Evolutionary conservation across 1,140 invertebrate genomes (phyloP).

Genomic region (Microplitis mediator): DNA sequence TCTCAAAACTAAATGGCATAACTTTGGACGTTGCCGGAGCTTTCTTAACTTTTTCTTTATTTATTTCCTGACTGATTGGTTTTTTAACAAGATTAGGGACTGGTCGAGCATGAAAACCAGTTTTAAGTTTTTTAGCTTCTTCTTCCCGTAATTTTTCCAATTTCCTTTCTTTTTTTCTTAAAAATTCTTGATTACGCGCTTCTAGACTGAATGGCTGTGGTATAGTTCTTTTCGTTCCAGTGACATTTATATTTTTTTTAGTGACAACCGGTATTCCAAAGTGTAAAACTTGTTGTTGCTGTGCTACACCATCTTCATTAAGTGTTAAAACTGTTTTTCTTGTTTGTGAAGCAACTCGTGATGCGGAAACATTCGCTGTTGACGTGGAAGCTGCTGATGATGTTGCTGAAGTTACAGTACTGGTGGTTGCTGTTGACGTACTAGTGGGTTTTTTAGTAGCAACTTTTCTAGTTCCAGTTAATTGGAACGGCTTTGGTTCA

Average conservation of each 20-base stretch:
- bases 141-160: slow-evolving; percentile 54
- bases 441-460: neutral
- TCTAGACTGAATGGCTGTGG: slow-evolving; percentile 66
- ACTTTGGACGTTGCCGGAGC: neutral
- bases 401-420: too few relatives aligned
- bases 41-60: neutral
- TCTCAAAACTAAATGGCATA: slow-evolving; percentile 65
- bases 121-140: slow-evolving; percentile 46
- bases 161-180: slow-evolving; percentile 62
- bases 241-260: slow-evolving; percentile 7
- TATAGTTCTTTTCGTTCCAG: slow-evolving; percentile 40
- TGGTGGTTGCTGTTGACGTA: too few relatives aligned
- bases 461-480: slow-evolving; percentile 38
- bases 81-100: slow-evolving; percentile 44
- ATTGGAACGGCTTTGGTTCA: slow-evolving; percentile 44
- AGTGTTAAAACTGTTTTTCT: slow-evolving; percentile 34
- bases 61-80: neutral
- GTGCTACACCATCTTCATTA: slow-evolving; percentile 36
- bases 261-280: slow-evolving; percentile 49
- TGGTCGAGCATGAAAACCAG: slow-evolving; percentile 60
- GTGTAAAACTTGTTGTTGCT: slow-evolving; percentile 45
- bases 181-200: slow-evolving; percentile 57
- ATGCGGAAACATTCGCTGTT: slow-evolving; percentile 15
- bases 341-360: slow-evolving; percentile 6
- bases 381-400: too few relatives aligned